Base-by-base conservation (phyloP, 2,888 invertebrate genomes). In the Calameuta filiformis region DNA sequence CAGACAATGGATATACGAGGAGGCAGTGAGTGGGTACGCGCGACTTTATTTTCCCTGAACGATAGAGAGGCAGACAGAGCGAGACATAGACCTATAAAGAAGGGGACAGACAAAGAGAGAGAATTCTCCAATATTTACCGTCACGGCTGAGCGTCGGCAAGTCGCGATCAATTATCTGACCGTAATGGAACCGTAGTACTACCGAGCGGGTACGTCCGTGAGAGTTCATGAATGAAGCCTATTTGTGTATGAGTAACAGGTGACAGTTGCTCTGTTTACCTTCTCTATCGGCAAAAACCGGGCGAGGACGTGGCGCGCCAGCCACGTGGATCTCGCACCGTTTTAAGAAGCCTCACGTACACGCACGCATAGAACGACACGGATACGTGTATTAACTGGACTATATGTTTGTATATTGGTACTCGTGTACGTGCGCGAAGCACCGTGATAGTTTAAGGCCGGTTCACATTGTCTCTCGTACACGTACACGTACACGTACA, bases 171-270 rank as follows among this genome's bases (percentile, higher is more conserved):
- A 71, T 71, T 71, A 71, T 71, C 71, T 34, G 71, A 71, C 71
- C 71, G 71, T 71, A 71, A 71, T 34, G 71, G 71, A 71, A 33
- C 71, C 31, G 71, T 34, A 34, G 71, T 71, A 34, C 33, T 34
- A 71, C 33, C 71, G 33, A 40, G 74, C 74, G 9, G 35, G 23
- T n/a, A 30, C 79, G 79, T 56, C 12, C 68, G 33, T 35, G 77
- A 73, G 77, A 83, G 85, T 81, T 85, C 83, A 84, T 88, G 89
- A 87, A 89, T 88, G 86, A 87, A 87, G 84, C 84, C 87, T 89
- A 87, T 87, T 87, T 87, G 85, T 84, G 86, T 85, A 84, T 85
- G 69, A 68, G 30, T 33, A 89, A 87, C 89, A 88, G 88, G 89
- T 90, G 89, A 89, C 87, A 85, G 83, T 83, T 82, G 84, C 76